phyloP scores from a whole-genome alignment of 2,888 invertebrate species.

The Spodoptera exigua region DNA sequence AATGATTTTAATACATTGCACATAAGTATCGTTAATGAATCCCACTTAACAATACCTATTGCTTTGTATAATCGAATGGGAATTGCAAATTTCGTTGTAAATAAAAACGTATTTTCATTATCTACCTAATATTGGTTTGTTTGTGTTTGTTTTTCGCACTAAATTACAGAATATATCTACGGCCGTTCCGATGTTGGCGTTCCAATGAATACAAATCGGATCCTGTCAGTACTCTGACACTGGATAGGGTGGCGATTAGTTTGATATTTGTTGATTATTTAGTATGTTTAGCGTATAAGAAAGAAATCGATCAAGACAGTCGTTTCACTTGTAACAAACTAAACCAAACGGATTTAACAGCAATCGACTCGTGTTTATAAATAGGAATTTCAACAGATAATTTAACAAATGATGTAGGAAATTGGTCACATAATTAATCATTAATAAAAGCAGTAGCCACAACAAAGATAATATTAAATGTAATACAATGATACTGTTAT shows the following conservation, averaged over 20 bases:
- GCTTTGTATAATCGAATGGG: slow-evolving; percentile 1
- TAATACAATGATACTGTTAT: neutral
- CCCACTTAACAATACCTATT: neutral
- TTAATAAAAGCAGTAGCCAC: neutral
- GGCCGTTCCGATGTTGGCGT: slow-evolving; percentile 13
- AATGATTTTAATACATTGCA: slow-evolving; percentile 11
- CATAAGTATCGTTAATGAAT: neutral
- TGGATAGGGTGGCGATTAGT: slow-evolving; percentile 6
- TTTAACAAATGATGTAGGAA: slow-evolving; percentile 13
- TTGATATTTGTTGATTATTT: slow-evolving; percentile 11
- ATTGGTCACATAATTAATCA: slow-evolving; percentile 16
- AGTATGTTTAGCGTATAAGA: slow-evolving; percentile 31
- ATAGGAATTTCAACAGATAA: slow-evolving; percentile 14
- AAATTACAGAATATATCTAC: slow-evolving; percentile 18
- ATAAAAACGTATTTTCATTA: slow-evolving; percentile 27
- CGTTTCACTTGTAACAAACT: slow-evolving; percentile 39
- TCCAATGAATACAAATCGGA: slow-evolving; percentile 36
- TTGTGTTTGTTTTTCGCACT: slow-evolving; percentile 22
- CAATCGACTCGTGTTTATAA: slow-evolving; percentile 31
- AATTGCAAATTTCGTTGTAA: slow-evolving; percentile 8
- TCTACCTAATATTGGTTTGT: slow-evolving; percentile 20
- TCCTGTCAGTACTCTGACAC: slow-evolving; percentile 5
- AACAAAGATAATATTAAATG: slow-evolving; percentile 6
- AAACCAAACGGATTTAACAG: slow-evolving; percentile 50
- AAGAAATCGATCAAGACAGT: slow-evolving; percentile 42